Percentiles rank a stretch among this genome's conserved stretches.
phyloP scores from a whole-genome alignment of 2,888 invertebrate genomes.

The Pherbina coryleti region DNA sequence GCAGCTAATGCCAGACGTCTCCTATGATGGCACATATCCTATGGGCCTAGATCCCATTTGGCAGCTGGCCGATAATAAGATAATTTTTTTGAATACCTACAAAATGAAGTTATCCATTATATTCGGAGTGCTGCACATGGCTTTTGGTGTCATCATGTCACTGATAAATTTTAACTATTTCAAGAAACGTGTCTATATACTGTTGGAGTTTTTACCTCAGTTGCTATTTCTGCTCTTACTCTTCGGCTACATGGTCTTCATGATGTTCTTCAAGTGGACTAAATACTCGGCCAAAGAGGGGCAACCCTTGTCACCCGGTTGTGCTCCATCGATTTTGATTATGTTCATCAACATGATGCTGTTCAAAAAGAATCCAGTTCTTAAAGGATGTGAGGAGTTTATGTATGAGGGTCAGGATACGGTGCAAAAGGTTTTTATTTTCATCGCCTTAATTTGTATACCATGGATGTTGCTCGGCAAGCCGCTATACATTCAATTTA shows the following conservation, averaged over 20 bases:
- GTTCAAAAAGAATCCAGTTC: constrained; percentile 71
- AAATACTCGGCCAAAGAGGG: constrained; percentile 72
- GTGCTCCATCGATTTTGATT: constrained; percentile 83
- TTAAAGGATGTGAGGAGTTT: constrained; percentile 72
- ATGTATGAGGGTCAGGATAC: constrained; percentile 80
- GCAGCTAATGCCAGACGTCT: constrained; percentile 76
- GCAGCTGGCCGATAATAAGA: constrained; percentile 88
- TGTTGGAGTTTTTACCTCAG: constrained; percentile 92
- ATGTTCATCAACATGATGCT: constrained; percentile 86
- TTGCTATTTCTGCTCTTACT: constrained; percentile 87
- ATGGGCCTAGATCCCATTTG: constrained; percentile 86
- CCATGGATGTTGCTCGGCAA: constrained; percentile 96
- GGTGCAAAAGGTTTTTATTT: constrained; percentile 82
- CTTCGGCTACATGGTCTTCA: constrained; percentile 91
- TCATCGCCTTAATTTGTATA: constrained; percentile 85
- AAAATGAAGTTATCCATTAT: constrained; percentile 98
- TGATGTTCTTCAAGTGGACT: constrained; percentile 94
- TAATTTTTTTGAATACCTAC: constrained; percentile 93
- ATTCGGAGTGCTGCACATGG: constrained; percentile 94
- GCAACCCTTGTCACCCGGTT: constrained; percentile 69
- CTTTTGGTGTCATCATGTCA: constrained; percentile 90
- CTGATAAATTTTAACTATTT: constrained; percentile 83
- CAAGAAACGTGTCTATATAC: constrained; percentile 76
- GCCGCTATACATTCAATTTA: constrained; percentile 80
- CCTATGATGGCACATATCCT: constrained; percentile 73